phyloP scores from a whole-genome alignment of 2,797 vertebrate species.

The Tokudaia muenninki region DNA sequence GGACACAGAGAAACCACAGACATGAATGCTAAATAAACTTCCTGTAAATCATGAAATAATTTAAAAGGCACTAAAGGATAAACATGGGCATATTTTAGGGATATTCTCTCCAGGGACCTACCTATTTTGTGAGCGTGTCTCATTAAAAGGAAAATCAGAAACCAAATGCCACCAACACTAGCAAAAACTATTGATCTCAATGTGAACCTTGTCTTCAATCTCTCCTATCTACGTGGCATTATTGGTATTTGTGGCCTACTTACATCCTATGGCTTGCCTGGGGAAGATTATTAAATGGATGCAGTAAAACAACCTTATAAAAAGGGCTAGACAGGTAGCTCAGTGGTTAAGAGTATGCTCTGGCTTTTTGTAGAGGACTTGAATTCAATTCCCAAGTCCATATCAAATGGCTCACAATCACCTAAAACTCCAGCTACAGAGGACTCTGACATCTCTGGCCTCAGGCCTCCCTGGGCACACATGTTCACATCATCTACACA shows the following conservation, averaged over 20 bases:
- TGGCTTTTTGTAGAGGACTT: not conserved
- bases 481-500: not conserved
- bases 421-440: not conserved
- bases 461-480: not conserved
- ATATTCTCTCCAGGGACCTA: constrained; percentile 55
- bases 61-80: constrained; percentile 67
- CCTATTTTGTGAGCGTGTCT: constrained; percentile 50
- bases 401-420: not conserved
- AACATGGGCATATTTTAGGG: constrained; percentile 42
- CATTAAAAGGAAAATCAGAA: constrained; percentile 21
- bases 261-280: not conserved
- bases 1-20: constrained; percentile 65
- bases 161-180: not conserved
- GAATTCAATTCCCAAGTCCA: not conserved
- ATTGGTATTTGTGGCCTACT: not conserved
- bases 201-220: not conserved
- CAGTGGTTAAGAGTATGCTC: not conserved
- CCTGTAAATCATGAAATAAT: constrained; percentile 48
- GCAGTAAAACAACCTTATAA: not conserved
- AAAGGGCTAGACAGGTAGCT: not conserved
- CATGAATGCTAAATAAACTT: constrained; percentile 63
- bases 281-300: not conserved
- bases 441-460: not conserved
- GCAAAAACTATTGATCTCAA: not conserved
- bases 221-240: not conserved